Evolutionary conservation across 1,140 invertebrate genomes (phyloP), one percentile per base, ranked within the genome.

Genomic region (Amphibalanus amphitrite): DNA sequence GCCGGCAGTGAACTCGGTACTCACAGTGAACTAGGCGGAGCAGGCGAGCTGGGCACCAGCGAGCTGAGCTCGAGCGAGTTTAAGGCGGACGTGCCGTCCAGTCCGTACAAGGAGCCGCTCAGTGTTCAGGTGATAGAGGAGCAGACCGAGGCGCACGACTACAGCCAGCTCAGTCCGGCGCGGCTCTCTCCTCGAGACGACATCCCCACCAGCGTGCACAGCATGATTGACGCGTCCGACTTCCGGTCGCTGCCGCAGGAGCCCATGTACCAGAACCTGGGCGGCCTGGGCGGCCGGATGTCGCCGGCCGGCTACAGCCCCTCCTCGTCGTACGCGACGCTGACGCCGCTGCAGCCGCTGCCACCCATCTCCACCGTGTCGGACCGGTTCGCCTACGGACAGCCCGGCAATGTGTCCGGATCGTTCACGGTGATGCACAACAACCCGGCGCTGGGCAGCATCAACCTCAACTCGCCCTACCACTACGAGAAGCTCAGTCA

Each of bases 341-440:
- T 98, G 29, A 97, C 95, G 47, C 94, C 95, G 0, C 83, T 98
- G 25, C 93, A 98, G 79, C 95, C 95, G 30, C 83, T 98, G 78
- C 95, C 96, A 70, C 95, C 96, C 69, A 98, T 98, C 76, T 97
- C 94, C 26, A 98, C 95, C 28, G 95, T 98, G 84, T 96, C 93
- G 29, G 94, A 97, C 76, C 86, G 86, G 77, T 86, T 86, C 77
- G 79, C 80, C 69, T 81, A 81, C 75, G 80, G 79, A 72, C 88
- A 89, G 77, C 77, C 83, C 47, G 85, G 85, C 65, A 81, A 87
- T 76, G 86, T 87, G 65, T 85, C 87, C 65, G 87, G 86, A 40
- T 86, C 88, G 74, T 95, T 95, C 82, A 90, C 92, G 29, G 90
- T 95, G 70, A 94, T 96, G 87, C 92, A 94, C 78, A 93, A 93